phyloP scores from a whole-genome alignment of 2,797 vertebrate genomes.

The Numenius phaeopus region DNA sequence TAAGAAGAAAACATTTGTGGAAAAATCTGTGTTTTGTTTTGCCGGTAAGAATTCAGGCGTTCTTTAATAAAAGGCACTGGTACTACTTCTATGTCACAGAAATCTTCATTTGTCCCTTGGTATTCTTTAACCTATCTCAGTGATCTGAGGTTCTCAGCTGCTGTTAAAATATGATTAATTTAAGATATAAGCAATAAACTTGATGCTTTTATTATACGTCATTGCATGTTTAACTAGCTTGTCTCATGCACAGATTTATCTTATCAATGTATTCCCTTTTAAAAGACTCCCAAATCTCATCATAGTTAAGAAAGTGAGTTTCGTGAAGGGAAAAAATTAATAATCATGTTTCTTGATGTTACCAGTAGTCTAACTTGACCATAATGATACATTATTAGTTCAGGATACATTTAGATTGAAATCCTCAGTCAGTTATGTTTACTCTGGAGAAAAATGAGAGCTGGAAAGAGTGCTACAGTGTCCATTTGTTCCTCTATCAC shows the following conservation, averaged over 20 bases:
- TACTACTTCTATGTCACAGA: background rate
- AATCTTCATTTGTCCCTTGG: background rate
- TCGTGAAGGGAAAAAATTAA: background rate
- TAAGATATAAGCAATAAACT: background rate
- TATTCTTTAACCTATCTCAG: background rate
- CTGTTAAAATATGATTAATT: constrained; percentile 10
- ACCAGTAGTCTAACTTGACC: background rate
- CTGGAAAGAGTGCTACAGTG: background rate
- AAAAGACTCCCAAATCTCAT: background rate
- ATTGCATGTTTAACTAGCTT: background rate
- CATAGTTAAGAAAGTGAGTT: background rate
- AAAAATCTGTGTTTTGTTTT: background rate
- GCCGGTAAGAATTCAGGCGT: background rate
- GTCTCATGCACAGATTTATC: constrained; percentile 8
- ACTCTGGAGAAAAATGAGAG: background rate
- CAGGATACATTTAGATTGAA: background rate
- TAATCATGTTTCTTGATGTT: background rate
- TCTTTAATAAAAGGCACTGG: background rate
- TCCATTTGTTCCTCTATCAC: background rate
- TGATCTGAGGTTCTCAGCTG: background rate
- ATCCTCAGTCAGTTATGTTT: background rate
- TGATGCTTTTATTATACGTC: background rate
- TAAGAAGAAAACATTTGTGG: background rate
- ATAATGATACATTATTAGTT: background rate
- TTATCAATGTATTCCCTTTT: background rate